Evolutionary conservation across 1,140 invertebrate species (phyloP), one percentile per base, ranked within the genome.

Genomic region (Lerema accius): DNA sequence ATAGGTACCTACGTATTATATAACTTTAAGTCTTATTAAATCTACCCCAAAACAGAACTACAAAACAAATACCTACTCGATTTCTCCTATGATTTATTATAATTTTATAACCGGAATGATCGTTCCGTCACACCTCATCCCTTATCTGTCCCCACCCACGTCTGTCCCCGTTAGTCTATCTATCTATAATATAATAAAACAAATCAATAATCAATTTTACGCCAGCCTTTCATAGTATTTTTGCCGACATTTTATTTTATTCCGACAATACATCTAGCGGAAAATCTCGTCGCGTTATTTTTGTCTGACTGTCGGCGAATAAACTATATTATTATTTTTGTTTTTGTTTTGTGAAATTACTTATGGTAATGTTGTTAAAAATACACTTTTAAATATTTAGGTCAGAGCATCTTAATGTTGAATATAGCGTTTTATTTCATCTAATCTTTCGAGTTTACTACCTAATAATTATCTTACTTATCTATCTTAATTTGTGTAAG

Each of bases 131-230:
- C 78, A 73, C 78, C 65, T 73, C 73, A 68, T 68, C 62, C 64
- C 72, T 75, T 74, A 82, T 78, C 69, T 71, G 23, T 37, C 35
- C 35, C 37, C 67, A 70, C 61, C 53, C 65, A 71, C 63, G 63
- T 71, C 65, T 61, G 77, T 76, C 67, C 71, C 67, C 26, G 26
- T 56, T 56, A 42, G 17, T 26, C 50, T 69, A 76, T 67, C 69
- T 68, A 58, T 68, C 69, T 68, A 69, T 71, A 76, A 76, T 82
- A 83, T 73, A 73, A 74, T 78, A 76, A 81, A 81, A 84, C 76
- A 83, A 88, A 86, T 86, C 84, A 82, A 86, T 86, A 89, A 87
- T 86, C 86, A 89, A 89, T 89, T 89, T 89, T 80, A 81, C 86
- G 85, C 85, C 79, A 84, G 77, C 84, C 70, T 69, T 75, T 76